phyloP scores from a whole-genome alignment of 2,113 vertebrate genomes.

The Dissostichus mawsoni region DNA sequence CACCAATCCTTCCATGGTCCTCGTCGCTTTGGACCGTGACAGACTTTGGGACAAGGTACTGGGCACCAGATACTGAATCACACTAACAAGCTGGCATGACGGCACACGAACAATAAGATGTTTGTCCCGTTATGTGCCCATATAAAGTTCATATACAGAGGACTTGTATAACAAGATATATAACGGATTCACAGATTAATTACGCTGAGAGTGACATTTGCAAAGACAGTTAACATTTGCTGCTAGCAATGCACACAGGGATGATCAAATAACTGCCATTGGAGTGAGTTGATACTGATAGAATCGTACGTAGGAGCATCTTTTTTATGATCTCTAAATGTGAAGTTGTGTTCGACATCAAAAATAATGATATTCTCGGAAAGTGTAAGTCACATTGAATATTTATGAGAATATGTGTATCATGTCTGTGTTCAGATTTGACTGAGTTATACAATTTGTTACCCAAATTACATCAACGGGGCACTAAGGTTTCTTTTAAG shows the following conservation, averaged over 20 bases:
- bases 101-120: too few species aligned
- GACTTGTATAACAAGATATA: too few species aligned
- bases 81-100: background rate
- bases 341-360: too few species aligned
- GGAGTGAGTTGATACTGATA: background rate
- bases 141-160: background rate
- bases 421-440: background rate
- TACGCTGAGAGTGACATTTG: background rate
- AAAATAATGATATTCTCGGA: background rate
- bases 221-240: background rate
- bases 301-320: too few species aligned
- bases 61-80: background rate
- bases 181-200: background rate
- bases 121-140: background rate
- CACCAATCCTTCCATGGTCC: conserved; percentile 92
- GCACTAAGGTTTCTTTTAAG: background rate
- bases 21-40: conserved; percentile 93
- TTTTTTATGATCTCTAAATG: background rate
- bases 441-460: background rate
- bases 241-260: background rate
- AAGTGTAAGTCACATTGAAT: background rate
- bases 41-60: conserved; percentile 97
- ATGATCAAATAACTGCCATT: background rate
- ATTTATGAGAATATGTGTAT: background rate
- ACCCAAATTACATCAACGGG: background rate